A percentile compares a stretch with the other conserved stretches of the same genome.
phyloP scores from a whole-genome alignment of 2,888 invertebrate species.

The Desoria tigrina region DNA sequence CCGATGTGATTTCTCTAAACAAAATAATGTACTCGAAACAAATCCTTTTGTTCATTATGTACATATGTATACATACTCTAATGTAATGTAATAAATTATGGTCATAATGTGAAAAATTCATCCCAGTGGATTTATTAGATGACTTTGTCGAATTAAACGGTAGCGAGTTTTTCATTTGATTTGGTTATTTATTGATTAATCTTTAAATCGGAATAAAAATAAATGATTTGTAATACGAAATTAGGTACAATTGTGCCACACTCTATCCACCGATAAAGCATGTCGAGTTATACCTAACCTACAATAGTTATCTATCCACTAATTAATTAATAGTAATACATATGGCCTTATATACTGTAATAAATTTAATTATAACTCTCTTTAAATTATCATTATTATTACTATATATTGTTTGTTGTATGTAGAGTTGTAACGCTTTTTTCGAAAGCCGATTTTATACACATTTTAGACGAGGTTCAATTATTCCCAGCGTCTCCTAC shows the following conservation, averaged over 20 bases:
- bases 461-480: no score
- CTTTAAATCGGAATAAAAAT: slow-evolving; percentile 22
- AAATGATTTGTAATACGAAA: slow-evolving; percentile 19
- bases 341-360: slow-evolving; percentile 4
- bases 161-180: background rate
- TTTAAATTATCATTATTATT: background rate
- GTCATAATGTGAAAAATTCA: no score
- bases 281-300: background rate
- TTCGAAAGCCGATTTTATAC: no score
- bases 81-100: no score
- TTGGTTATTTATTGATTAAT: slow-evolving; percentile 18
- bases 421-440: background rate
- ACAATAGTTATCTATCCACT: background rate
- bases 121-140: no score
- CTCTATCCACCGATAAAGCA: background rate
- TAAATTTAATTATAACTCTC: background rate
- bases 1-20: no score
- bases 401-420: background rate
- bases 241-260: slow-evolving; percentile 18
- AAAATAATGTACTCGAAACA: no score
- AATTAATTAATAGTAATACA: slow-evolving; percentile 8
- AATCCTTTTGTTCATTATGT: no score
- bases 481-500: no score
- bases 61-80: no score
- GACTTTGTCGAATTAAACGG: no score